A percentile compares a stretch with the other conserved stretches of the same genome.
These are phyloP conservation scores for Drosophila antonietae DNA, from an alignment of 2,888 invertebrate genomes.

Conservation along the genomic window DNA sequence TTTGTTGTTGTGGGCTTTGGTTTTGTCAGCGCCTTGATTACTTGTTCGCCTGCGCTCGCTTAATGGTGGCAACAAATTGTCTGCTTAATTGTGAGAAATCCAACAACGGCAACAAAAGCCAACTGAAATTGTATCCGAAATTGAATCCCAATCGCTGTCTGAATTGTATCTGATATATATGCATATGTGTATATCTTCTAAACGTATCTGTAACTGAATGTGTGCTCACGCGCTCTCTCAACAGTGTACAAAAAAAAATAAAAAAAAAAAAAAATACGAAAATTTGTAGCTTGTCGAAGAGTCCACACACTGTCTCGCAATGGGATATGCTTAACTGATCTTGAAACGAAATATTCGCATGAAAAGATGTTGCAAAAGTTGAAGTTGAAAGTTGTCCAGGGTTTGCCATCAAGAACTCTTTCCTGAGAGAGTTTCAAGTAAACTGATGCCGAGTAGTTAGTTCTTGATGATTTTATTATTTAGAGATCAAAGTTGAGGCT, in stretches of 20 bases:
- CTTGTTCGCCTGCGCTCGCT: slow-evolving; percentile 59
- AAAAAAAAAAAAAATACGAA: background rate
- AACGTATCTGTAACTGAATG: slow-evolving; percentile 27
- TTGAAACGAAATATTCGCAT: background rate
- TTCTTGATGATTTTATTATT: background rate
- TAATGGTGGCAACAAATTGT: slow-evolving; percentile 59
- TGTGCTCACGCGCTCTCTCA: slow-evolving; percentile 28
- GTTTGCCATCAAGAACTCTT: background rate
- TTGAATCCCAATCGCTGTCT: slow-evolving; percentile 26
- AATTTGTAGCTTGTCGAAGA: background rate
- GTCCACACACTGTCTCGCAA: slow-evolving; percentile 5
- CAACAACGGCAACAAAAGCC: slow-evolving; percentile 37
- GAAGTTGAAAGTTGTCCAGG: background rate
- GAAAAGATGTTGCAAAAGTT: background rate
- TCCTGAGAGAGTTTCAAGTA: background rate
- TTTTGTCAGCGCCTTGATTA: slow-evolving; percentile 45
- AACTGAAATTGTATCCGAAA: slow-evolving; percentile 35
- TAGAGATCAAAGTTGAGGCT: too few species aligned
- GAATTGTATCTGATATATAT: slow-evolving; percentile 25
- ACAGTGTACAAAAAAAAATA: background rate
- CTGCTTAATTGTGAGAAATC: slow-evolving; percentile 75
- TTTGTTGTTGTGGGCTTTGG: slow-evolving; percentile 9
- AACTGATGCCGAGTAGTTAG: background rate
- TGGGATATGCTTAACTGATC: slow-evolving; percentile 8
- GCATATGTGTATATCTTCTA: slow-evolving; percentile 11